These are phyloP conservation scores for Centroberyx gerrardi DNA, from an alignment of 2,797 vertebrate species.

Conservation along the genomic window DNA sequence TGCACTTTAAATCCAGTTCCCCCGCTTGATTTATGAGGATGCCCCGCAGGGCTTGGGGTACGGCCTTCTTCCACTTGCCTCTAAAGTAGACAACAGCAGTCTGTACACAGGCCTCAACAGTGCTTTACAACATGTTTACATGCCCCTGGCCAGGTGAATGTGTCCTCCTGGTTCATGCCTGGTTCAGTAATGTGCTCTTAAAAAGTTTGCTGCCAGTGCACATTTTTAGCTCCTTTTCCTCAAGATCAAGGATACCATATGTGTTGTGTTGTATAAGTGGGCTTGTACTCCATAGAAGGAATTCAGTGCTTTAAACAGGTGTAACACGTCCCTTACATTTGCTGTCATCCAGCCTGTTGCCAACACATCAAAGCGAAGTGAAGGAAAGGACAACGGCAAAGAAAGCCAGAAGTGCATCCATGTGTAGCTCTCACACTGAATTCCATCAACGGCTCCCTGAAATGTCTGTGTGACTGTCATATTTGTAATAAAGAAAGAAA, in stretches of 20 bases:
- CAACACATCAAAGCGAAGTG: not conserved
- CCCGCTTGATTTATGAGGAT: conserved; percentile 67
- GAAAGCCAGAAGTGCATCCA: not conserved
- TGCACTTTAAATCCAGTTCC: conserved; percentile 25
- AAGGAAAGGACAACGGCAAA: not conserved
- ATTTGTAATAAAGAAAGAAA: conserved; percentile 29
- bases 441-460: conserved; percentile 44
- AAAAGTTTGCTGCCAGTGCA: conserved; percentile 34
- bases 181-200: conserved; percentile 25
- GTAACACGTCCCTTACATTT: not conserved
- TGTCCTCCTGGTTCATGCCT: conserved; percentile 27
- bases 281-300: conserved; percentile 16
- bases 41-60: conserved; percentile 23
- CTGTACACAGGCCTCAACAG: conserved; percentile 44
- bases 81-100: conserved; percentile 41
- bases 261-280: not conserved
- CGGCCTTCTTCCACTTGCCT: conserved; percentile 35
- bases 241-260: conserved; percentile 34
- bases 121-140: conserved; percentile 58
- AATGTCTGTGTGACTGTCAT: conserved; percentile 9
- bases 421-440: conserved; percentile 6
- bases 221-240: conserved; percentile 12
- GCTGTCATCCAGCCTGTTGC: conserved; percentile 1
- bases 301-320: conserved; percentile 36
- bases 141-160: conserved; percentile 39